Base-by-base conservation (phyloP, 2,888 invertebrate genomes). In the Phengaris alcon region DNA sequence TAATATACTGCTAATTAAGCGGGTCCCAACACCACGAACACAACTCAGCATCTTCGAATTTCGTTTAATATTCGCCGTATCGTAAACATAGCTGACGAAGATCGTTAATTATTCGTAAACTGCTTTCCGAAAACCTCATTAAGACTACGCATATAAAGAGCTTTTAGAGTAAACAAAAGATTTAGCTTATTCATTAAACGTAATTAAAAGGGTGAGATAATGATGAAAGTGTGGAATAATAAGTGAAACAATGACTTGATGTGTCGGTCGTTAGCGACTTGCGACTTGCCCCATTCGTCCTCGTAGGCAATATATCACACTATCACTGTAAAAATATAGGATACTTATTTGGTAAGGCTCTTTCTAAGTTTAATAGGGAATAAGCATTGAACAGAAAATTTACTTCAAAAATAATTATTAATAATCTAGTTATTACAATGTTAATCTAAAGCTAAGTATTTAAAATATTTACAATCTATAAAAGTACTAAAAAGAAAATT, bases 161-260 rank as follows among this genome's bases (percentile, higher is more conserved):
- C 85, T 85, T 88, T 86, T 82, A 81, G 82, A 88, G 89, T 87
- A 87, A 85, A 90, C 90, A 90, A 89, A 90, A 90, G 90, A 88
- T 91, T 92, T 91, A 89, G 91, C 91, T 90, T 91, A 91, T 90
- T 92, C 92, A 93, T 90, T 92, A 89, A 86, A 88, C 82, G 89
- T 90, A 88, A 91, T 92, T 92, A 90, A 90, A 88, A 87, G 84
- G 84, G 78, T 76, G 84, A 80, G 83, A 85, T 89, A 88, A 90
- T 89, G 88, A 88, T 84, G 87, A 82, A 77, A 82, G 22, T 22
- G 84, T 82, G 81, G 81, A 81, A 89, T 89, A 86, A 88, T 87
- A 87, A 83, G 82, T 83, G 82, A 83, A 85, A 84, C 86, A 86
- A 84, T 81, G 82, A 52, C 79, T 81, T 82, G 84, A 82, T 84